Conservation (phyloP, 2,113 vertebrate genomes). For the Gallinago undulata region DNA sequence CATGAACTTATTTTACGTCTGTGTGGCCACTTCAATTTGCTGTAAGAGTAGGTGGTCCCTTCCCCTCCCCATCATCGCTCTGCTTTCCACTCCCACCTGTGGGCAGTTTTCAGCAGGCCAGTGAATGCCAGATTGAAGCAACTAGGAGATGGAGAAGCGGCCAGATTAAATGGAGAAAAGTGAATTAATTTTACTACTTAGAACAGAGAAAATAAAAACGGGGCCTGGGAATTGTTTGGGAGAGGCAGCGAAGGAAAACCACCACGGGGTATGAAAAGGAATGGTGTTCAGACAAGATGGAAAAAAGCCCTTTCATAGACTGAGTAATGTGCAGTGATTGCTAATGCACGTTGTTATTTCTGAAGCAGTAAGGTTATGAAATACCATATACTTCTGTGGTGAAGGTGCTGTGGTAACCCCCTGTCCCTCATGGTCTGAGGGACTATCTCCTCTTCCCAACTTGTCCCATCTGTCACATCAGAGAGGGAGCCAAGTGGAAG, state of each 20-base stretch:
- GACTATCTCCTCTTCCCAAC: neutral
- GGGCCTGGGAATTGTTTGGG: neutral
- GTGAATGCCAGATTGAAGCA: neutral
- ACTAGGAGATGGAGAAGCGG: neutral
- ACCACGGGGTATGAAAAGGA: neutral
- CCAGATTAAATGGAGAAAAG: neutral
- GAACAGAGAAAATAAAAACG: neutral
- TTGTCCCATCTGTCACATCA: neutral
- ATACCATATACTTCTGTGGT: neutral
- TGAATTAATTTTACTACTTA: neutral
- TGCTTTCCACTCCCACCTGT: neutral
- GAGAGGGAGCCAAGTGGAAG: neutral
- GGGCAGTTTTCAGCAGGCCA: neutral
- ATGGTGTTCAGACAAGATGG: neutral
- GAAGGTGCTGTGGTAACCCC: neutral
- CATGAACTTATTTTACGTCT: neutral
- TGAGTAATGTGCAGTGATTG: neutral
- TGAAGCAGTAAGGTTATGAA: neutral
- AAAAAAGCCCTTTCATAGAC: neutral
- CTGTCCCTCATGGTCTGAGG: neutral
- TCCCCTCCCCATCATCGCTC: neutral
- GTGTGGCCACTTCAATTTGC: too few relatives aligned
- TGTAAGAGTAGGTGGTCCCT: too few relatives aligned
- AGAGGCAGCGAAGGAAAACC: neutral
- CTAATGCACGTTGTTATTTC: neutral